phyloP scores from a whole-genome alignment of 2,797 vertebrate genomes.

The Semaprochilodus insignis region DNA sequence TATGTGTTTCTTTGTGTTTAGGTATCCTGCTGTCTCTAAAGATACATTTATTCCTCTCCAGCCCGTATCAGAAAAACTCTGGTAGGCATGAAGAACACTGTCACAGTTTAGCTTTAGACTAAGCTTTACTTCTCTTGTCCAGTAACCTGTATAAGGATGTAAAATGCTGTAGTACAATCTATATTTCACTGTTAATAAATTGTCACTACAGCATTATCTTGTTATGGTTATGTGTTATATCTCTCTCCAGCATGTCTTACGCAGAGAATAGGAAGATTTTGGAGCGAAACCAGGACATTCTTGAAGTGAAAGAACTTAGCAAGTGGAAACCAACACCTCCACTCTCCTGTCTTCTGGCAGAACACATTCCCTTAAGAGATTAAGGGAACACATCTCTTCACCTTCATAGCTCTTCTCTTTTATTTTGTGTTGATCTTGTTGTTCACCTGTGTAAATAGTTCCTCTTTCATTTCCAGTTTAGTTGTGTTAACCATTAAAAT shows the following conservation, averaged over 20 bases:
- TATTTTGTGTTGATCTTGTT: neutral
- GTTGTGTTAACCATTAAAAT: no score
- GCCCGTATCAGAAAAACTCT: neutral
- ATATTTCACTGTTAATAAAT: no score
- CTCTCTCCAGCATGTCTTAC: constrained; percentile 42
- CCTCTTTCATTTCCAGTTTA: no score
- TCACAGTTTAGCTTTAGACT: no score
- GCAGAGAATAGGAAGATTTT: constrained; percentile 40
- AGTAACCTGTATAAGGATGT: no score
- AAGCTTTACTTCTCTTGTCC: no score
- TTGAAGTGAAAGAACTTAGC: constrained; percentile 55
- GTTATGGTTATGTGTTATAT: neutral
- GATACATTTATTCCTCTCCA: constrained; percentile 47
- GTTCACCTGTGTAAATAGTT: neutral
- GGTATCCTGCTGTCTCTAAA: constrained; percentile 12
- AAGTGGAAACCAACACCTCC: constrained; percentile 54
- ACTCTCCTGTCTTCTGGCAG: constrained; percentile 9
- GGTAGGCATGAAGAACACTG: constrained; percentile 28
- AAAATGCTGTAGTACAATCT: no score
- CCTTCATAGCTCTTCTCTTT: no score
- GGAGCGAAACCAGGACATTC: constrained; percentile 52
- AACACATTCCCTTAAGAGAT: neutral
- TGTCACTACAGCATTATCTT: neutral
- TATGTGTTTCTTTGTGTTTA: constrained; percentile 12
- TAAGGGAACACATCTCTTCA: neutral